Conservation (phyloP, 2,113 vertebrate species). For the Dendropsophus ebraccatus region DNA sequence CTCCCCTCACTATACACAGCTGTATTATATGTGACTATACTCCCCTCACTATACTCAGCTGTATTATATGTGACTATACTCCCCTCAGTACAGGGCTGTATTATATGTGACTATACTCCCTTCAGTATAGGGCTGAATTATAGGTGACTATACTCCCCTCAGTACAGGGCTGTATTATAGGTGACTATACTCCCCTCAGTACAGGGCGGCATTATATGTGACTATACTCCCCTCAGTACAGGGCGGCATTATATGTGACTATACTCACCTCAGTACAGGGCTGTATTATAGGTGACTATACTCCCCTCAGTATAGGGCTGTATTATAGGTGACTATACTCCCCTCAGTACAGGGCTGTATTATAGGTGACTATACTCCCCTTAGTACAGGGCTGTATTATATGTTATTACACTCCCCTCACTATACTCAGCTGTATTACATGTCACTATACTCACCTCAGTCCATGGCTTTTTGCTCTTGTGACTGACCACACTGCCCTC, state of each 20-base stretch:
- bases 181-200: background rate
- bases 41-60: background rate
- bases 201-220: background rate
- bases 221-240: background rate
- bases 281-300: background rate
- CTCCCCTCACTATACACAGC: background rate
- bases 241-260: background rate
- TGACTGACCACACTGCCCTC: slow-evolving; percentile 5
- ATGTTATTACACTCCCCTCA: background rate
- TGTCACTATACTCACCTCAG: background rate
- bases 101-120: background rate
- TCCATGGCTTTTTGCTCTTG: background rate
- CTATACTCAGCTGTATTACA: too few relatives aligned
- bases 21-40: background rate
- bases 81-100: background rate
- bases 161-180: background rate
- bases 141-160: background rate
- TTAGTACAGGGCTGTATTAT: background rate
- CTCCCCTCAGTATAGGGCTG: background rate
- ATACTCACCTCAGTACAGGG: background rate
- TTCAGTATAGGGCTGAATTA: background rate
- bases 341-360: background rate
- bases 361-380: background rate
- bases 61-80: background rate
- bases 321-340: background rate